These are phyloP conservation scores for Xylocampa areola DNA, from an alignment of 2,888 invertebrate genomes.

Conservation along the genomic window DNA sequence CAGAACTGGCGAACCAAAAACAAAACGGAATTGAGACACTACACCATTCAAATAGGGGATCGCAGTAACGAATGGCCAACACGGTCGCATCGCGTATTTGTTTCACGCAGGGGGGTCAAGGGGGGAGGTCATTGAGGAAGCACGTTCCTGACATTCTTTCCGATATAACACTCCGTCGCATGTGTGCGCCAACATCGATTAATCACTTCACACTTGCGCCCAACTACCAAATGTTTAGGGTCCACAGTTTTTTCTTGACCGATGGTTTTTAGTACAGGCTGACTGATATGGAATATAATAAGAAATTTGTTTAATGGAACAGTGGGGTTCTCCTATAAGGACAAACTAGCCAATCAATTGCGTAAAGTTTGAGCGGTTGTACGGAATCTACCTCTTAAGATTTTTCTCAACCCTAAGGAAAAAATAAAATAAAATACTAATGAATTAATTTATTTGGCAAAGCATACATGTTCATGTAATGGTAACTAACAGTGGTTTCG, in stretches of 20 bases:
- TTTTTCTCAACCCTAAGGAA: too few species aligned
- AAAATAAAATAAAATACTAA: too few species aligned
- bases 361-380: too few species aligned
- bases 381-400: too few species aligned
- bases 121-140: constrained; percentile 84
- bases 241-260: constrained; percentile 66
- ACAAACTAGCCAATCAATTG: too few species aligned
- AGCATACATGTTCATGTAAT: too few species aligned
- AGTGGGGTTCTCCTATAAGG: too few species aligned
- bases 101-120: constrained; percentile 81
- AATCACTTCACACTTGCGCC: constrained; percentile 84
- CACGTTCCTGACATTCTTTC: constrained; percentile 87
- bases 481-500: too few species aligned
- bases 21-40: constrained; percentile 78
- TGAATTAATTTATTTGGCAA: too few species aligned
- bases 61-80: constrained; percentile 81
- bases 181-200: constrained; percentile 79
- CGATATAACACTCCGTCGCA: constrained; percentile 84
- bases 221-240: constrained; percentile 64
- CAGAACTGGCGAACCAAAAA: constrained; percentile 59
- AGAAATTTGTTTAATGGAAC: too few species aligned
- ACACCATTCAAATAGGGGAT: constrained; percentile 83
- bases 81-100: constrained; percentile 79
- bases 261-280: constrained; percentile 30
- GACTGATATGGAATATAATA: too few species aligned